Base-by-base conservation (phyloP, 2,888 invertebrate species). In the Strigamia maritima region DNA sequence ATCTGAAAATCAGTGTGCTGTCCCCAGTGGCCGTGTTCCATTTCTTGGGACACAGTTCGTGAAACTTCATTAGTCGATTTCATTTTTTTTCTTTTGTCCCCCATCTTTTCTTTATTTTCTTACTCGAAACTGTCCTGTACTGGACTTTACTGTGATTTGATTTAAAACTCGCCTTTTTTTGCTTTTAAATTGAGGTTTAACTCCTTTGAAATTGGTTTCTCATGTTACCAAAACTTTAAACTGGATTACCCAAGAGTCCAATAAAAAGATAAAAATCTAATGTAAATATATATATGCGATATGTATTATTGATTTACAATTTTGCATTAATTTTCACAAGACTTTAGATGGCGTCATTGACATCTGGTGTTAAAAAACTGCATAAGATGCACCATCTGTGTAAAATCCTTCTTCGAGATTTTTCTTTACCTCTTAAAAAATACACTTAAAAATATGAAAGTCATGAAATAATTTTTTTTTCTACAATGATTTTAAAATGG, bases 1-100 rank as follows among this genome's bases (percentile, higher is more conserved):
- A 70, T 70, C 70, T 70, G 70, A 70, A 70, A 70, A 70, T 70
- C 70, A 70, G 28, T 70, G 70, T 70, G 70, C 28, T 70, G 70
- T 28, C 70, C 70, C 70, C 70, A 70, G 70, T 70, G 70, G 24
- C 70, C 70, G 7, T 70, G 70, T 70, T 70, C 70, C 70, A 70
- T 70, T 70, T 70, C 70, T 70, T 70, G 70, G 28, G 70, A 70
- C 70, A 70, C 70, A 70, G 70, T 70, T 70, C 70, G 70, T 28
- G 28, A 70, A 70, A 70, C 70, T 70, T 70, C 70, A 70, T 70
- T 70, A 70, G 70, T 70, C 70, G 70, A 70, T 70, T 70, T 28
- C 28, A 12, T 28, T 28, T 26, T 70, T 70, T 26, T 70, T n/a
- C n/a, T 28, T 26, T 70, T 70, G 7, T 28, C 12, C 28, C 28